Evolutionary conservation across 1,140 invertebrate species (phyloP), one percentile per base, ranked within the genome.

Genomic region (Eupristina koningsbergeri): DNA sequence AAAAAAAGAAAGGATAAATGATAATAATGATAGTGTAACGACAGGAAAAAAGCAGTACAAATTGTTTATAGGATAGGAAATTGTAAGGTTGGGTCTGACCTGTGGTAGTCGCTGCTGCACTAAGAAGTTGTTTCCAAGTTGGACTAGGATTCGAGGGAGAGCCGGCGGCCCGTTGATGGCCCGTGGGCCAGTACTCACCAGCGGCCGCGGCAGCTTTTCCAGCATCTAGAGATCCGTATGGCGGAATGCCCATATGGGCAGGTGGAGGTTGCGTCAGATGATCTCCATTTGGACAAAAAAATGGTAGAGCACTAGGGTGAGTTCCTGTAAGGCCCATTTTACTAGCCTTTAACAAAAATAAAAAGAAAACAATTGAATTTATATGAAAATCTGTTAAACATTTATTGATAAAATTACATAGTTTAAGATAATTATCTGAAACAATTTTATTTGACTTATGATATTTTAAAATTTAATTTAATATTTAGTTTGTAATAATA

Each of bases 221-320:
- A 67, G 95, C 95, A 92, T 97, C 96, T 91, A 97, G 93, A 91
- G 98, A 96, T 69, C 91, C 92, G 92, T 98, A 98, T 67, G 98
- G 97, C 82, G 97, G 97, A 88, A 98, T 98, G 88, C 98, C 98
- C 97, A 98, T 99, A 92, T 99, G 98, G 86, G 98, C 98, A 22
- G 98, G 98, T 34, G 98, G 98, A 81, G 98, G 98, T 92, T 98
- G 97, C 53, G 96, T 95, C 87, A 97, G 93, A 67, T 95, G 95
- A 71, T 94, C 94, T 77, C 97, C 97, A 90, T 97, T 98, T 88
- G 97, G 97, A 92, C 97, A 98, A 93, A 98, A 98, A 91, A 98
- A 96, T 34, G 96, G 96, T 84, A 98, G 91, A 31, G 94, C 93
- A 34, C 95, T 94, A 81, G 95, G 94, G 91, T 95, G 94, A 75